Conservation (phyloP, 2,797 vertebrate species). For the Pseudopleuronectes americanus region DNA sequence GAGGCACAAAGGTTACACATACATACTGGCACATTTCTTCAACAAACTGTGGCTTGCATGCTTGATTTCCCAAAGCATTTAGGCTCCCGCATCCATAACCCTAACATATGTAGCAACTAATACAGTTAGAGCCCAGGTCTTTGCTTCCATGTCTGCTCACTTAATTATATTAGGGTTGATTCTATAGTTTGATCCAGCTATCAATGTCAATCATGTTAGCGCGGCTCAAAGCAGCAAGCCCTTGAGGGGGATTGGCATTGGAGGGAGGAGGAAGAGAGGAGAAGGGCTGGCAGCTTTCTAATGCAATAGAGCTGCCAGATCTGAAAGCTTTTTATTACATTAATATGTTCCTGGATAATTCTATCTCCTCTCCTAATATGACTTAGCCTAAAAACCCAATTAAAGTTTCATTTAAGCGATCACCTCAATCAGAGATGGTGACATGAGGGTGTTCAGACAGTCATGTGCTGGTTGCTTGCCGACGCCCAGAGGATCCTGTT, state of each 20-base stretch:
- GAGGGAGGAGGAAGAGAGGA: conserved; percentile 9
- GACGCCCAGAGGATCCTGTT: conserved; percentile 56
- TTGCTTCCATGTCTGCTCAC: conserved; percentile 70
- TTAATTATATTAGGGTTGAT: conserved; percentile 76
- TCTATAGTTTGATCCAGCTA: conserved; percentile 74
- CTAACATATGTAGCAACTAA: conserved; percentile 73
- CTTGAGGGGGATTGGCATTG: conserved; percentile 47
- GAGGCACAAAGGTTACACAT: no score
- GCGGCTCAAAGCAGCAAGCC: conserved; percentile 44
- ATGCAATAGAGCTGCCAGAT: conserved; percentile 76
- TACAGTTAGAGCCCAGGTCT: conserved; percentile 65
- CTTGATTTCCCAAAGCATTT: conserved; percentile 60
- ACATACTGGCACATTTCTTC: background rate
- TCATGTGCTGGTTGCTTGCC: conserved; percentile 44
- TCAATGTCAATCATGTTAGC: conserved; percentile 80
- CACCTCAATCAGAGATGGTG: conserved; percentile 79
- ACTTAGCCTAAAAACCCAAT: conserved; percentile 88
- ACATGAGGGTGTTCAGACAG: conserved; percentile 74
- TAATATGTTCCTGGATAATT: conserved; percentile 86
- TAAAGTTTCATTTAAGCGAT: conserved; percentile 88
- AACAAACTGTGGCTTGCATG: conserved; percentile 50
- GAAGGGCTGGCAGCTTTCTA: conserved; percentile 56
- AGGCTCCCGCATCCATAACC: conserved; percentile 65
- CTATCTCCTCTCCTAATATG: conserved; percentile 84
- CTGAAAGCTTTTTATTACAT: conserved; percentile 83